Base-by-base conservation (phyloP, 2,797 vertebrate genomes). In the Acrossocheilus wenchowensis region DNA sequence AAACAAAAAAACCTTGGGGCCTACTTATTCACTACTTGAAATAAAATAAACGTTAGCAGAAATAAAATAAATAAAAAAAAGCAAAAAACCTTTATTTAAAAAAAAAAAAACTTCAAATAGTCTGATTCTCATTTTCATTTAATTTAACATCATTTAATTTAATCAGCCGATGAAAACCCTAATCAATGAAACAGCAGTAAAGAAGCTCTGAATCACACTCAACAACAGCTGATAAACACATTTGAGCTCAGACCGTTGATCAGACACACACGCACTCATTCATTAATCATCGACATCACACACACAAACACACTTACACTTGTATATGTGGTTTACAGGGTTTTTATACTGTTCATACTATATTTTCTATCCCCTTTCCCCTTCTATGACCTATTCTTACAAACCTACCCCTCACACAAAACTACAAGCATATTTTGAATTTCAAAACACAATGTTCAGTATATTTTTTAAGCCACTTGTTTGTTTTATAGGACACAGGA, bases 151-250 rank as follows among this genome's bases (percentile, higher is more conserved):
- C 14, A 54, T 54, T 54, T 54, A 6, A 54, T 54, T 54, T 54
- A 21, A 34, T 66, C 14, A 66, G 30, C 12, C 14, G 1, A 66
- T 66, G 14, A 34, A 34, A 34, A 66, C 6, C 64, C 6, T 64
- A 30, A 30, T 15, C 12, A 14, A 30, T 30, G 62, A 30, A 30
- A 50, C 30, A n/a, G 19, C 43, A 39, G 23, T 36, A 10, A n/a
- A 77, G 21, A 68, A 39, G 10, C 26, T 64, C 41, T 21, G 6
- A 50, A 50, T 15, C 62, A 30, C 12, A 64, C 43, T 30, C 30
- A 26, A 66, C 60, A 45, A 26, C 39, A 36, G 45, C 82, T 26
- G 73, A 84, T 52, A 45, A 48, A 78, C 77, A 69, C 54, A 78
- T 73, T 14, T 82, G 30, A 19, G 64, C 45, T 71, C 30, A 23